phyloP scores from a whole-genome alignment of 1,140 invertebrate species.

The Liolophura sinensis region DNA sequence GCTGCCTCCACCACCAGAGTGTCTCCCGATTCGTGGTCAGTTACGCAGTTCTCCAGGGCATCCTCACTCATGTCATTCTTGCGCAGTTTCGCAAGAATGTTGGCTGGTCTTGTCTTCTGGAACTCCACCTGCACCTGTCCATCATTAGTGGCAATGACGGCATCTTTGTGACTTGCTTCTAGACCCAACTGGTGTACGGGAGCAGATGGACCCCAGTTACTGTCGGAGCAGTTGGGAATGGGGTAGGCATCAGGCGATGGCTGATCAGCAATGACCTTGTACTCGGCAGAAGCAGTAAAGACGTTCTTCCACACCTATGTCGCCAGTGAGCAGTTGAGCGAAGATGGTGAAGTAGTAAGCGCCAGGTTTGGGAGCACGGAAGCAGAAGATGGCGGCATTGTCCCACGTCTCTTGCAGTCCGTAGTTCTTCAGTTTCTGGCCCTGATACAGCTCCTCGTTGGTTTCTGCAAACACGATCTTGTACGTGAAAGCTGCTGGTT shows the following conservation, averaged over 20 bases:
- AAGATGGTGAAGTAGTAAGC: slow-evolving; percentile 59
- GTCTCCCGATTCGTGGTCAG: slow-evolving; percentile 41
- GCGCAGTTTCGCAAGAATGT: slow-evolving; percentile 45
- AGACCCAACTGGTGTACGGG: slow-evolving; percentile 54
- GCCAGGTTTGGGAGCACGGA: slow-evolving; percentile 52
- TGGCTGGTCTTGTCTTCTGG: slow-evolving; percentile 44
- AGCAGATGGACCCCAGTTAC: slow-evolving; percentile 57
- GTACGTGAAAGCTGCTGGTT: slow-evolving; percentile 57
- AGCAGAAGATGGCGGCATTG: slow-evolving; percentile 50
- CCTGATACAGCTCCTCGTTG: slow-evolving; percentile 47
- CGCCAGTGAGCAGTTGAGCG: slow-evolving; percentile 49
- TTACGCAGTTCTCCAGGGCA: slow-evolving; percentile 47
- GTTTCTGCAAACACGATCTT: slow-evolving; percentile 52
- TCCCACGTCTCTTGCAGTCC: slow-evolving; percentile 54
- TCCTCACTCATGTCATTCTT: slow-evolving; percentile 45
- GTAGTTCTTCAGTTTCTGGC: slow-evolving; percentile 53
- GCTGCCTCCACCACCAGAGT: slow-evolving; percentile 34
- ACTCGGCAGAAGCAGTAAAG: slow-evolving; percentile 56
- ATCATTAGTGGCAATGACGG: slow-evolving; percentile 37
- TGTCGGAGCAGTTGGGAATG: slow-evolving; percentile 55
- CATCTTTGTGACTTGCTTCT: slow-evolving; percentile 44
- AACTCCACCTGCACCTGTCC: slow-evolving; percentile 37
- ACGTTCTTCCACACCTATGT: slow-evolving; percentile 53
- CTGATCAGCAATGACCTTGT: slow-evolving; percentile 55
- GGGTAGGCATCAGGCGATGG: slow-evolving; percentile 43